A percentile compares a stretch with the other conserved stretches of the same genome.
phyloP scores from a whole-genome alignment of 2,797 vertebrate genomes.

The Spinus pinus region DNA sequence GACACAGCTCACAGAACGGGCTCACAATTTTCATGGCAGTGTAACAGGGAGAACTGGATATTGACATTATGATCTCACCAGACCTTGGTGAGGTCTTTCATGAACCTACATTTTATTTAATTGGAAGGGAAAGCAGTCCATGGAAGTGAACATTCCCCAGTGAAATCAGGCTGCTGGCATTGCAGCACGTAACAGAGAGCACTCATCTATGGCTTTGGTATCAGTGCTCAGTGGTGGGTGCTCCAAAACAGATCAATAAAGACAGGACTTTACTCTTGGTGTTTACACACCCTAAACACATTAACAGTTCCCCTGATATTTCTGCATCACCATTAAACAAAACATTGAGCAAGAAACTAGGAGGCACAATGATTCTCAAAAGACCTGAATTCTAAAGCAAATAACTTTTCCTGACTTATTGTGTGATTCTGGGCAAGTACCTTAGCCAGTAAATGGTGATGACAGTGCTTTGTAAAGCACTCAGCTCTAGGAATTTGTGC shows the following conservation, averaged over 20 bases:
- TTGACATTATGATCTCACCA: not conserved
- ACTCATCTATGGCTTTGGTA: not conserved
- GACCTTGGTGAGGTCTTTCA: not conserved
- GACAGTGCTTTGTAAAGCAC: not conserved
- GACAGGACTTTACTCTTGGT: not conserved
- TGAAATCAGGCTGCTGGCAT: not conserved
- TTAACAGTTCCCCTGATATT: not conserved
- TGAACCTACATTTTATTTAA: not conserved
- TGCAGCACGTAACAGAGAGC: not conserved
- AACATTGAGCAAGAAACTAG: constrained; percentile 13
- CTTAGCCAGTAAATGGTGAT: constrained; percentile 7
- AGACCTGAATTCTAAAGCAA: not conserved
- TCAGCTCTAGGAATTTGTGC: not conserved
- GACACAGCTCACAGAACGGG: constrained; percentile 14
- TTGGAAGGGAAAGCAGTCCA: not conserved
- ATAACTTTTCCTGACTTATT: not conserved
- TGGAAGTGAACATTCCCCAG: not conserved
- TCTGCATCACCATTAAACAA: constrained; percentile 6
- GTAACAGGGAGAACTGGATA: not conserved
- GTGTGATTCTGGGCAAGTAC: not conserved
- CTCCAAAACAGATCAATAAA: not conserved
- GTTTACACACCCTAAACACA: not conserved
- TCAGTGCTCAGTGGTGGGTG: not conserved
- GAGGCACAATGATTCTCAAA: not conserved
- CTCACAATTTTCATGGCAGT: not conserved